Base-by-base conservation (phyloP, 2,888 invertebrate species). In the Xanthorhoe spadicearia region DNA sequence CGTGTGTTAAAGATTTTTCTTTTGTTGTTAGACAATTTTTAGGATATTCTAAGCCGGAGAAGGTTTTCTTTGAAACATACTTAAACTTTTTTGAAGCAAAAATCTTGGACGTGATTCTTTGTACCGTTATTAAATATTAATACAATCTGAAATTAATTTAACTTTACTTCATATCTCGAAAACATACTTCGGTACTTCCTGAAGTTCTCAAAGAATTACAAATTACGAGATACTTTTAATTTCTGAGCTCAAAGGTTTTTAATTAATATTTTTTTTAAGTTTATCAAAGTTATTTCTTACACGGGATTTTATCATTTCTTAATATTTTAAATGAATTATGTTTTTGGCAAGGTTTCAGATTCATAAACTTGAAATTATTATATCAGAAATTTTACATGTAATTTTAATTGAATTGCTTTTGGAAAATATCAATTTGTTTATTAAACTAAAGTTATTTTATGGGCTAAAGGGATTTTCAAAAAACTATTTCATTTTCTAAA, bases 141-240 rank as follows among this genome's bases (percentile, higher is more conserved):
- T 43, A 13, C 38, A 13, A 43, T 13, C 38, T 13, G 13, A 48
- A 48, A 17, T 48, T 48, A 48, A 48, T 48, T 48, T 48, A 55
- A 38, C 10, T 53, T 38, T 54, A 17, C 19, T 23, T 18, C 18
- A 56, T 3, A 56, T 43, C 19, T 56, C 4, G 7, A 28, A 28
- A 28, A 48, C 28, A 28, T 19, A 18, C 18, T 43, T 19, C 54
- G 15, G 54, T 38, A 7, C 43, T 43, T 55, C 13, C 19, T 55
- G 23, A 55, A 55, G 10, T 43, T 23, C 7, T 18, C 10, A 19
- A 55, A 35, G 43, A 55, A 43, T 48, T 48, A 48, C 15, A 17
- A 48, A 48, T 48, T 15, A 15, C 7, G 13, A 43, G 38, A 43
- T 48, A 48, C 48, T 48, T 48, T 48, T 17, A 7, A 15, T 7